Evolutionary conservation across 92 coral and sea anemone species (phyloP).

Genomic region (Hydrozoanthus gracilis): DNA sequence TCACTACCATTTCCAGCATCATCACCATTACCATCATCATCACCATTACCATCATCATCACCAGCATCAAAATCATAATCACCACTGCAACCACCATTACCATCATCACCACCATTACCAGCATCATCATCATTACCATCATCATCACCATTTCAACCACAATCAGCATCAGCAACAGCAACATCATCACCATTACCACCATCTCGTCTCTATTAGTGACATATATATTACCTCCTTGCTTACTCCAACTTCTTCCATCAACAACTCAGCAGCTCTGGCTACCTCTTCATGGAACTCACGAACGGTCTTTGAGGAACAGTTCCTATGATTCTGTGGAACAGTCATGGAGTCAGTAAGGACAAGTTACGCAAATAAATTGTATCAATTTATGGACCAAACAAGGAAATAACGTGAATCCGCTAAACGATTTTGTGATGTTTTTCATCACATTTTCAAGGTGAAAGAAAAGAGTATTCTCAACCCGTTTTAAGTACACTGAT

Average conservation of each 20-base stretch:
- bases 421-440: too few species aligned
- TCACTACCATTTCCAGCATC: not conserved
- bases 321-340: constrained; percentile 62
- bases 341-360: not conserved
- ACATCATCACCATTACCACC: not conserved
- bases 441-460: too few species aligned
- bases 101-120: not conserved
- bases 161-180: not conserved
- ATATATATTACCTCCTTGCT: constrained; percentile 72
- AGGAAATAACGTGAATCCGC: too few species aligned
- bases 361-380: not conserved
- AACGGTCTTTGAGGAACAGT: constrained; percentile 79
- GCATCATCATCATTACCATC: not conserved
- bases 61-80: not conserved
- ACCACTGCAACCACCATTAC: not conserved
- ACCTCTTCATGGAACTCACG: constrained; percentile 90
- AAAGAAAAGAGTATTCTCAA: too few species aligned
- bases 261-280: constrained; percentile 84
- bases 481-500: too few species aligned
- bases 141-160: not conserved
- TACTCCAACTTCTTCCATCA: constrained; percentile 93
- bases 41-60: not conserved
- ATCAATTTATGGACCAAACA: too few species aligned
- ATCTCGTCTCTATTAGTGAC: not conserved
- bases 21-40: not conserved